These are phyloP conservation scores for Psilanteris sp. DNA, from an alignment of 1,140 invertebrate species.

Conservation along the genomic window DNA sequence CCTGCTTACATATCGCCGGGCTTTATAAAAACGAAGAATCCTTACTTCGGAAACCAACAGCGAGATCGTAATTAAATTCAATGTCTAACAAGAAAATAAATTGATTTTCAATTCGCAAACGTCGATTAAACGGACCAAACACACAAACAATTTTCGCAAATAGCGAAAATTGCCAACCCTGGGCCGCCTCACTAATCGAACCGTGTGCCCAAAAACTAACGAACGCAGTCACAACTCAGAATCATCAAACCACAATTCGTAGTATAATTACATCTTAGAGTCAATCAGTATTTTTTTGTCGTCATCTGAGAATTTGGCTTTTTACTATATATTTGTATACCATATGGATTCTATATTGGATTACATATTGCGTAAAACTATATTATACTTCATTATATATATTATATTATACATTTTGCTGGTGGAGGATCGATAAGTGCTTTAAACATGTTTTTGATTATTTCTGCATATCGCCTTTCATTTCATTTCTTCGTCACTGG, in stretches of 20 bases:
- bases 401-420: constrained; percentile 48
- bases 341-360: constrained; percentile 49
- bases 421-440: constrained; percentile 57
- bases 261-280: constrained; percentile 42
- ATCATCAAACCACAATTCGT: constrained; percentile 5
- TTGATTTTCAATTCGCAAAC: too few relatives aligned
- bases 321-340: constrained; percentile 51
- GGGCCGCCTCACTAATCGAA: too few relatives aligned
- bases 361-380: constrained; percentile 44
- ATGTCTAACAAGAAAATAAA: too few relatives aligned
- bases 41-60: too few relatives aligned
- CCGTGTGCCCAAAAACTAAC: neutral
- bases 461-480: constrained; percentile 38
- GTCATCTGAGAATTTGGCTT: constrained; percentile 45
- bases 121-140: too few relatives aligned
- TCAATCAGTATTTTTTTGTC: constrained; percentile 43
- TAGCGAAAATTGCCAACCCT: too few relatives aligned
- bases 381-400: constrained; percentile 49
- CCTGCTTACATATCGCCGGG: too few relatives aligned
- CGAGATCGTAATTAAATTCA: too few relatives aligned
- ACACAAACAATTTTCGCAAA: too few relatives aligned
- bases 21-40: too few relatives aligned
- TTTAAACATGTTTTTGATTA: constrained; percentile 50
- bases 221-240: constrained; percentile 13
- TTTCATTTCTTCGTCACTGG: constrained; percentile 37